phyloP scores from a whole-genome alignment of 2,888 invertebrate genomes.

The Cantharis lateralis region DNA sequence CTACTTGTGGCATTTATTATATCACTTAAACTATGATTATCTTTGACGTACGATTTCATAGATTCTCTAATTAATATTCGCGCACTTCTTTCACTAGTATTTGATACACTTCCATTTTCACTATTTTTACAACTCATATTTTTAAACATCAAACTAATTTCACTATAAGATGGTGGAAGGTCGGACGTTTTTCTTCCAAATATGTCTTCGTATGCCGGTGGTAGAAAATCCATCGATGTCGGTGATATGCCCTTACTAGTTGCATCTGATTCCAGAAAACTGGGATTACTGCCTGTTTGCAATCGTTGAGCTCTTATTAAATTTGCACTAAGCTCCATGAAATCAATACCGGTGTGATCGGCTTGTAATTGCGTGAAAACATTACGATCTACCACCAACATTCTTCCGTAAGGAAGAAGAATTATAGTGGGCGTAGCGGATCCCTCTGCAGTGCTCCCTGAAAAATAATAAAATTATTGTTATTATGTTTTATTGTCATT shows the following conservation, averaged over 20 bases:
- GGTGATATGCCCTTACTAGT: constrained; percentile 61
- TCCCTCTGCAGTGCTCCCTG: constrained; percentile 39
- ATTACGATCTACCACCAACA: constrained; percentile 62
- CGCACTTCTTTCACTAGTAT: constrained; percentile 1
- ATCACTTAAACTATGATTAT: background rate
- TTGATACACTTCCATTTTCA: constrained; percentile 3
- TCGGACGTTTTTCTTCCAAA: constrained; percentile 52
- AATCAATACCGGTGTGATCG: constrained; percentile 56
- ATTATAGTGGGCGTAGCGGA: constrained; percentile 61
- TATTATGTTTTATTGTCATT: background rate
- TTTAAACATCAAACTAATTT: constrained; percentile 47
- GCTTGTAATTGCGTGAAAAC: constrained; percentile 59
- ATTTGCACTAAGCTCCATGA: constrained; percentile 60
- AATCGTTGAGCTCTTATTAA: constrained; percentile 55
- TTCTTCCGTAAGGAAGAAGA: constrained; percentile 60
- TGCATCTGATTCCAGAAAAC: constrained; percentile 58
- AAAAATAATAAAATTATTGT: constrained; percentile 13
- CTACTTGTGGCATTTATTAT: background rate
- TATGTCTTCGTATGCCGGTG: constrained; percentile 61
- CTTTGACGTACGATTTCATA: background rate
- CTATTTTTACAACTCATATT: constrained; percentile 14
- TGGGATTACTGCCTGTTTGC: constrained; percentile 54
- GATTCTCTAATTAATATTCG: background rate
- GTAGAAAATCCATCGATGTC: constrained; percentile 56
- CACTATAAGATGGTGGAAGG: constrained; percentile 54